Base-by-base conservation (phyloP, 2,797 vertebrate genomes). In the Agapornis canus region DNA sequence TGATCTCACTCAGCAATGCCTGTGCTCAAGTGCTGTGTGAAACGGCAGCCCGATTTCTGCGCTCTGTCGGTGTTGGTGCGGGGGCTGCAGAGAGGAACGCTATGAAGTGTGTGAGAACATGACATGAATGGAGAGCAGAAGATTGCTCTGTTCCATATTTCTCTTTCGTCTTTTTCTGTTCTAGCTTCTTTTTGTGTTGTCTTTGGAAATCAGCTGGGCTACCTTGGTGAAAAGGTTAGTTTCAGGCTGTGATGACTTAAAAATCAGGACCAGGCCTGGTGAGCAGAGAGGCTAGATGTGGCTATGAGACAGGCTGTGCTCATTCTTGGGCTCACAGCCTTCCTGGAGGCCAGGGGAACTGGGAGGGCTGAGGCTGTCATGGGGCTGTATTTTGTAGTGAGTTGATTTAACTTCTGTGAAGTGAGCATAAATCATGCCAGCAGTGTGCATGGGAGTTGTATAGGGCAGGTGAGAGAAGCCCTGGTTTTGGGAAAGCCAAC, bases 361-460 rank as follows among this genome's bases (percentile, higher is more conserved):
- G 0, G 7, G 37, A 70, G 23, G 19, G 13, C 59, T 63, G 57
- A n/a, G 63, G 27, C 45, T 75, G 21, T 78, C 20, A 14, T 29
- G 32, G 13, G 19, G 11, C 59, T 84, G 32, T 39, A 17, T 52
- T 57, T 59, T 2, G 4, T 43, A 25, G 70, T 64, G 25, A 17
- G 37, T 37, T 35, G 26, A n/a, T 84, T 49, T 61, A 22, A 47
- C 66, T 80, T 47, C 52, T 47, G 3, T 20, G 16, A 19, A 40
- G n/a, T 18, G 40, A 60, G 29, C 11, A 2, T 70, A 32, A 37
- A 10, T 18, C 4, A 7, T 23, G 11, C 14, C 3, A 5, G 26
- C 26, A 7, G 23, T 2, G 6, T 0, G 0, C 1, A 3, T 29
- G 37, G 37, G 13, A 32, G n/a, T 37, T 49, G 52, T 15, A 32